Conservation (phyloP, 2,888 invertebrate genomes). For the Lissonota sp. region DNA sequence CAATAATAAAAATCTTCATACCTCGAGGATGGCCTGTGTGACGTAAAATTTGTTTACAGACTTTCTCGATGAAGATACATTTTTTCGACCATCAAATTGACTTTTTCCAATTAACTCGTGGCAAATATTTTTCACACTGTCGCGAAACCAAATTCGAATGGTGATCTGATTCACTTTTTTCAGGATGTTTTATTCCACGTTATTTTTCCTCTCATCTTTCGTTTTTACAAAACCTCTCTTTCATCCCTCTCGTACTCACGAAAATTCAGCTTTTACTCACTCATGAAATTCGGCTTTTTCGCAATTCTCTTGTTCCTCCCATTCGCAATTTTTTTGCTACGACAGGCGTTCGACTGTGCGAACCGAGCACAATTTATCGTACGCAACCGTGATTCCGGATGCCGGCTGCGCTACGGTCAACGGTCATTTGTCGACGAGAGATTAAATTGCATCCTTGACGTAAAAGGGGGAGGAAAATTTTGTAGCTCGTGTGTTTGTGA, state of each 20-base stretch:
- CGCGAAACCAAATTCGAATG: no score
- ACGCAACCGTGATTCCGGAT: slow-evolving; percentile 62
- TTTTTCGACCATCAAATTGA: background rate
- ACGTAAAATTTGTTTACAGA: background rate
- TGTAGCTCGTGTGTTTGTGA: slow-evolving; percentile 2
- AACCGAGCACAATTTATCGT: slow-evolving; percentile 54
- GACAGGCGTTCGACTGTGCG: background rate
- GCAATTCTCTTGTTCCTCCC: background rate
- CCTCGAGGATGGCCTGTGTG: background rate
- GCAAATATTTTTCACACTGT: background rate
- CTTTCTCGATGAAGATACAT: background rate
- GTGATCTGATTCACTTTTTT: background rate
- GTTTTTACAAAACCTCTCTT: background rate
- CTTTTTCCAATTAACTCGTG: background rate
- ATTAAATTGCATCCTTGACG: slow-evolving; percentile 65
- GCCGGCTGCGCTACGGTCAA: slow-evolving; percentile 38
- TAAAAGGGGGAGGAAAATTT: background rate
- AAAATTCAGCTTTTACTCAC: background rate
- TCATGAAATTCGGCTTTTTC: background rate
- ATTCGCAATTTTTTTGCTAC: background rate
- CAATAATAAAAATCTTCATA: no score
- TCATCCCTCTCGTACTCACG: background rate
- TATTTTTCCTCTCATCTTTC: background rate
- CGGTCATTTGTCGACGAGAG: slow-evolving; percentile 62
- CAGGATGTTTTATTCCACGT: background rate